Evolutionary conservation across 2,797 vertebrate genomes (phyloP), one percentile per base, ranked within the genome.

Genomic region (Poecilia picta): DNA sequence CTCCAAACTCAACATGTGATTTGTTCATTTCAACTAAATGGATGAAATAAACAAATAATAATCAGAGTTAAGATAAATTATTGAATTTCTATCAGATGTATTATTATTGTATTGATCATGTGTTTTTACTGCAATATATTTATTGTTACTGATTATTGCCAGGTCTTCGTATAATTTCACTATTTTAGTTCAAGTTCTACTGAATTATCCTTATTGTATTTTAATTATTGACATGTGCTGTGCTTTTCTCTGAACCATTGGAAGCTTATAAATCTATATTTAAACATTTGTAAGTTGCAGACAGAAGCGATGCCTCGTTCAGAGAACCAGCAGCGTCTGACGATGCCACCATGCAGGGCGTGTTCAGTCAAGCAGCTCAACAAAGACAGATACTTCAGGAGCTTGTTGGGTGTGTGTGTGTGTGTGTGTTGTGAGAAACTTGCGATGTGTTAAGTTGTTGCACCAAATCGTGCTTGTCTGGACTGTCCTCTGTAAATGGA

Each of bases 391-490:
- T 57, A 70, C 76, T 82, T 85, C 31, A 57, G 73, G 72, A 64
- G 57, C 36, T 3, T 72, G 15, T 2, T 10, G 66, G 47, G 74
- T 64, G 46, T 73, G 62, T 4, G 57, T 74, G 25, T 41, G 62
- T 78, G 62, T 81, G 75, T 46, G 46, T 74, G 62, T 64, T 43
- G 43, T 66, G 81, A 86, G 81, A 81, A 46, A 74, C 77, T 81
- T 73, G 85, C 57, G 53, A 31, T 72, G 83, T 84, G 85, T 86
- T 88, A 87, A 89, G 89, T 90, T 85, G 80, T 39, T 84, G 75
- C 1, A 18, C 10, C 45, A 83, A n/a, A n/a, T n/a, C n/a, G n/a
- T n/a, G n/a, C n/a, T n/a, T n/a, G n/a, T n/a, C n/a, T n/a, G n/a
- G 88, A 79, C 80, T 89, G 66, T 39, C 25, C 53, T 80, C 39